Evolutionary conservation across 1,140 invertebrate genomes (phyloP), one percentile per base, ranked within the genome.

Genomic region (Cydia splendana): DNA sequence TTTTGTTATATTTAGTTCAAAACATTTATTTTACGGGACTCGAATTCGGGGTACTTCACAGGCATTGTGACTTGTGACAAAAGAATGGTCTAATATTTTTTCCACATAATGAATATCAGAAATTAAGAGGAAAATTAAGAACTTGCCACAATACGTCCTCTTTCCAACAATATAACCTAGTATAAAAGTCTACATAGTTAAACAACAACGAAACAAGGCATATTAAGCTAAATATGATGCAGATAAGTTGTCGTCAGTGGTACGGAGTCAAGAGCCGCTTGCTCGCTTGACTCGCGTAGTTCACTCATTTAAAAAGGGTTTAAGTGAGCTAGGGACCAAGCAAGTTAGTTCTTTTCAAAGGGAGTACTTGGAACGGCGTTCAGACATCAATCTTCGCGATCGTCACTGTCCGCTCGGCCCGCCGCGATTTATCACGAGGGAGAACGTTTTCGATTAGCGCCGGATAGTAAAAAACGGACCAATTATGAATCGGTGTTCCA

Each of bases 371-470:
- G 80, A 81, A 80, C 78, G 65, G 83, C 78, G 78, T 65, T 76
- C 76, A 76, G 77, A 80, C 89, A 89, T 91, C 87, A 88, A 88
- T 89, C 88, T 89, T 85, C 77, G 79, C 82, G 83, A 87, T 84
- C 83, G 84, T 88, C 88, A 87, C 84, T 86, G 86, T 87, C 86
- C 82, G 76, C 81, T 80, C 81, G 74, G 85, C 83, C 85, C 86
- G 81, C 80, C 82, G 83, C 82, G 85, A 89, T 90, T 89, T 90
- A 91, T 91, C 89, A 89, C 84, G 65, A 74, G 76, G 78, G 84
- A 76, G 84, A 91, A 84, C 84, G 87, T 87, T 91, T 90, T 91
- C 89, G 88, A 91, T 91, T 91, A 91, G 83, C 88, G 85, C 87
- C 86, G 83, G 79, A 84, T 84, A 87, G 77, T 73, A 84, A 82